phyloP scores from a whole-genome alignment of 2,113 vertebrate genomes.

The Sciurus niger region DNA sequence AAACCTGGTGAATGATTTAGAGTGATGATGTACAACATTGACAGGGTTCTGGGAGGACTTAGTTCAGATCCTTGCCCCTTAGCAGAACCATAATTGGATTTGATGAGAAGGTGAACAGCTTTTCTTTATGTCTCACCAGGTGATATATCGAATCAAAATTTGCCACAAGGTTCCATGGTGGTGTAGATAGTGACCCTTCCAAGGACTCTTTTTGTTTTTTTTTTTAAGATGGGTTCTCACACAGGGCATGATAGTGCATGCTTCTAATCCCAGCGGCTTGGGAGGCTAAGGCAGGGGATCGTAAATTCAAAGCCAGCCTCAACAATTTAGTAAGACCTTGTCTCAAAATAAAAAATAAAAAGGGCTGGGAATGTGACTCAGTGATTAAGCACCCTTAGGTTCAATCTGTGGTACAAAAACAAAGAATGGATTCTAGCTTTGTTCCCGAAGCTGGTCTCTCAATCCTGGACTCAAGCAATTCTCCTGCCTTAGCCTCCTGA shows the following conservation, averaged over 20 bases:
- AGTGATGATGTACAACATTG: background rate
- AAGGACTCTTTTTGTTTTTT: background rate
- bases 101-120: constrained; percentile 42
- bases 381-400: background rate
- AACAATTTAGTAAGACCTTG: background rate
- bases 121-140: constrained; percentile 61
- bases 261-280: background rate
- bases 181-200: constrained; percentile 10
- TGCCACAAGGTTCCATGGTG: background rate
- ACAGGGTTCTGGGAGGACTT: constrained; percentile 55
- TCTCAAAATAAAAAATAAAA: background rate
- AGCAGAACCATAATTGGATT: constrained; percentile 62
- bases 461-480: too few species aligned
- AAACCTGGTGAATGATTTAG: constrained; percentile 61
- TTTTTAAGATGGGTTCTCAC: background rate
- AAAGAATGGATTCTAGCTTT: background rate
- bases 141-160: constrained; percentile 43
- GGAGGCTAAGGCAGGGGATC: background rate
- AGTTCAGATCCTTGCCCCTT: constrained; percentile 32
- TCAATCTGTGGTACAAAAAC: background rate
- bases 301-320: background rate
- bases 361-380: background rate
- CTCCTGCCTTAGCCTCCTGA: too few species aligned
- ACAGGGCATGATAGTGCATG: background rate
- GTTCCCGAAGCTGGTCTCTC: background rate